Base-by-base conservation (phyloP, 2,797 vertebrate genomes). In the Sciurus carolinensis region DNA sequence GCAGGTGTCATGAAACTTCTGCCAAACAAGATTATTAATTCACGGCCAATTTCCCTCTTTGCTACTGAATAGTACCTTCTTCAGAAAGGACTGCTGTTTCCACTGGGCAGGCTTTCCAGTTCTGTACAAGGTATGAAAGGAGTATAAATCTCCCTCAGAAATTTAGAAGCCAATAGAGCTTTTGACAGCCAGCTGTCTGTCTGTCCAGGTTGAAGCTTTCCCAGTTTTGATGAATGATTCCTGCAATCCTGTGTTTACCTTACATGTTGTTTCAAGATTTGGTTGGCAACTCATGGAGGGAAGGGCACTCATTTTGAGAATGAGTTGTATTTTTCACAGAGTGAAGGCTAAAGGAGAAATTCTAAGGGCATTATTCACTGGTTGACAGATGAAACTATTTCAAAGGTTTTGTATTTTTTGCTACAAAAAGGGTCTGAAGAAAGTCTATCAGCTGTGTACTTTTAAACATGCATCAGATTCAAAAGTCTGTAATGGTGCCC, bases 11-110 rank as follows among this genome's bases (percentile, higher is more conserved):
- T 42, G n/a, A 50, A 82, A 87, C 11, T 50, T 7, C 47, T 77
- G 28, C 57, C 89, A 92, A 96, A 90, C 10, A 0, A 95, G 93
- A 95, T 91, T 89, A 0, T 44, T 30, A 95, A 96, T 73, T 20
- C n/a, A 75, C 39, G 5, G 66, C 75, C 66, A 54, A 1, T 77
- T 69, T 92, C 17, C 30, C 1, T 44, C 52, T 54, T 5, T 87
- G 7, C 57, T 72, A 83, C 24, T 84, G 33, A 52, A 28, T n/a
- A 90, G 64, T 33, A 81, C 5, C 71, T 95, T 97, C 47, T 96
- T 92, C 82, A 93, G 75, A n/a, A 76, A 67, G 71, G 14, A 18
- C 10, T 50, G 82, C 17, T 1, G 7, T 33, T 87, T 90, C 3
- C 15, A 54, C 67, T 0, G 0, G 59, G 24, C 33, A 91, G 9